phyloP scores from a whole-genome alignment of 1,140 invertebrate genomes.

The Myzus persicae region DNA sequence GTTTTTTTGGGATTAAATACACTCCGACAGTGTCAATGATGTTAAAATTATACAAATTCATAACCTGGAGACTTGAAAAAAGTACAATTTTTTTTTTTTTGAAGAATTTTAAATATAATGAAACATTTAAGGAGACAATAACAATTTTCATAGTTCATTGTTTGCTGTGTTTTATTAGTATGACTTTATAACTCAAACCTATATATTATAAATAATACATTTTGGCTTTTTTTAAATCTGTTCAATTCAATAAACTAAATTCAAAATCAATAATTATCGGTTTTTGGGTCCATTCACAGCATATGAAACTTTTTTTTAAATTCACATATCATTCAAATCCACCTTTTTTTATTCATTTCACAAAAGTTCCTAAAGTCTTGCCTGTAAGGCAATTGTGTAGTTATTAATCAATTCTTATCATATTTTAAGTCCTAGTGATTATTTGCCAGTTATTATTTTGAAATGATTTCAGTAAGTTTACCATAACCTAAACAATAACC shows the following conservation, averaged over 20 bases:
- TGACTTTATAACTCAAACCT: not conserved
- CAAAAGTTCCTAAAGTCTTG: slow-evolving; percentile 56
- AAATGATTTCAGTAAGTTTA: slow-evolving; percentile 9
- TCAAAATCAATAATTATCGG: slow-evolving; percentile 16
- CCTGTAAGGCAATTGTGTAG: slow-evolving; percentile 37
- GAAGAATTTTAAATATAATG: not conserved
- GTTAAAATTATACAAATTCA: slow-evolving; percentile 32
- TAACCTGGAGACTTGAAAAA: slow-evolving; percentile 33
- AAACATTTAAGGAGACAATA: slow-evolving; percentile 40
- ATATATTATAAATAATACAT: slow-evolving; percentile 2
- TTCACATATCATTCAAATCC: slow-evolving; percentile 54
- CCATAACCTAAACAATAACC: not conserved
- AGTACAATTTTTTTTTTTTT: slow-evolving; percentile 26
- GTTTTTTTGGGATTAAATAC: slow-evolving; percentile 23
- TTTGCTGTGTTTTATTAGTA: slow-evolving; percentile 41
- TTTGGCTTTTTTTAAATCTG: not conserved
- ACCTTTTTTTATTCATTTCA: slow-evolving; percentile 6
- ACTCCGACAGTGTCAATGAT: not conserved
- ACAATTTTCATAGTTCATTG: slow-evolving; percentile 1
- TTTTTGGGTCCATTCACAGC: slow-evolving; percentile 52
- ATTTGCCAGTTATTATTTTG: slow-evolving; percentile 34
- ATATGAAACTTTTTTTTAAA: not conserved
- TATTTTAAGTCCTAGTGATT: slow-evolving; percentile 40
- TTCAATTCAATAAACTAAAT: slow-evolving; percentile 3
- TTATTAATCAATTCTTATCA: slow-evolving; percentile 51